phyloP scores from a whole-genome alignment of 1,140 invertebrate genomes.

The Chrysomallon squamiferum region DNA sequence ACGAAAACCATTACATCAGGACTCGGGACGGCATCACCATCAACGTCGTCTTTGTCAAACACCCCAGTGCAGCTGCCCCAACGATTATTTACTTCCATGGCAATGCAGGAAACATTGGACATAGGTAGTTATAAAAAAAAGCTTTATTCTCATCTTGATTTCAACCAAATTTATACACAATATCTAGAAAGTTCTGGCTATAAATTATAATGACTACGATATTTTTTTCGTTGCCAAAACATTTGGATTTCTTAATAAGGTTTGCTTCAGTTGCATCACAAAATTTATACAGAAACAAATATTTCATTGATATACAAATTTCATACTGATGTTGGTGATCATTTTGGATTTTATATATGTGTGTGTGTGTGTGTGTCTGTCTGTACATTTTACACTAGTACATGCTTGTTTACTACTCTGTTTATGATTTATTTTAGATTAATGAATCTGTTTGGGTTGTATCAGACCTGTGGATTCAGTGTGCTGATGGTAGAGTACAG shows the following conservation, averaged over 20 bases:
- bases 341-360: too few species aligned
- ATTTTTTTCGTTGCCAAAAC: background rate
- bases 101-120: slow-evolving; percentile 96
- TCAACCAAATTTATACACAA: too few species aligned
- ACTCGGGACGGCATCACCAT: slow-evolving; percentile 82
- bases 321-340: too few species aligned
- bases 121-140: slow-evolving; percentile 73
- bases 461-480: slow-evolving; percentile 82
- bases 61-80: slow-evolving; percentile 71
- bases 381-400: too few species aligned
- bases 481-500: slow-evolving; percentile 91
- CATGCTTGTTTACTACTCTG: too few species aligned
- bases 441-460: slow-evolving; percentile 70
- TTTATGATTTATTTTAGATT: slow-evolving; percentile 38
- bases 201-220: background rate
- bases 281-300: too few species aligned
- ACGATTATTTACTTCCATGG: slow-evolving; percentile 93
- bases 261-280: too few species aligned
- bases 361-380: too few species aligned
- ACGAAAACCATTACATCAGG: slow-evolving; percentile 74
- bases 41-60: slow-evolving; percentile 87
- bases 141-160: too few species aligned
- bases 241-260: background rate
- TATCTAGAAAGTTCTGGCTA: too few species aligned
- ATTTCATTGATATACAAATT: too few species aligned